Percentiles rank a stretch among this genome's conserved stretches.
Conservation (phyloP, 2,113 vertebrate species). For the Pollachius pollachius region DNA sequence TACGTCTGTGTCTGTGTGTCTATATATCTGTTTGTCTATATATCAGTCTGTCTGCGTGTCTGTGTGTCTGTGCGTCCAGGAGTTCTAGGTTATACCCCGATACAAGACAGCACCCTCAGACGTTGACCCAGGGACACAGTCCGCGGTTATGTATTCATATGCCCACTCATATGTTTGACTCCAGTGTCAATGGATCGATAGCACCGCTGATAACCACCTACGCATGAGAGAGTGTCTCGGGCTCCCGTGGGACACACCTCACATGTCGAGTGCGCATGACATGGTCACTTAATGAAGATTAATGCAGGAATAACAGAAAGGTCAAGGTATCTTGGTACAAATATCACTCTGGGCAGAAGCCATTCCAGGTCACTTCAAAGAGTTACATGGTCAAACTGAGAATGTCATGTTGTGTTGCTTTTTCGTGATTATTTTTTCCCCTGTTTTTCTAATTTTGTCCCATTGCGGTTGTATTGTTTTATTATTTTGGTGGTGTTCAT, state of each 20-base stretch:
- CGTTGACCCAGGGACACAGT: background rate
- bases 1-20: slow-evolving; percentile 45
- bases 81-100: slow-evolving; percentile 19
- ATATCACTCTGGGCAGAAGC: no score
- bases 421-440: no score
- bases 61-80: background rate
- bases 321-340: no score
- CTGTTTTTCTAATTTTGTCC: no score
- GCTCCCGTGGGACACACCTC: background rate
- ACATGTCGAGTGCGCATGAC: background rate
- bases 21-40: background rate
- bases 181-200: background rate
- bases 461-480: no score
- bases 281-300: background rate
- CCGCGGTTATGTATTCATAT: slow-evolving; percentile 2
- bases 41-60: background rate
- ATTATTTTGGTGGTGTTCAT: no score
- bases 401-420: no score
- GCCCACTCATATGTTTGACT: background rate
- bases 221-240: background rate
- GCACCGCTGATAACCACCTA: background rate
- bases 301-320: background rate
- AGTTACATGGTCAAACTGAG: no score
- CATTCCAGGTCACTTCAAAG: no score
- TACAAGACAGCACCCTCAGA: slow-evolving; percentile 19